A percentile compares a stretch with the other conserved stretches of the same genome.
Conservation (phyloP, 2,113 vertebrate genomes). For the Triplophysa siluroides region DNA sequence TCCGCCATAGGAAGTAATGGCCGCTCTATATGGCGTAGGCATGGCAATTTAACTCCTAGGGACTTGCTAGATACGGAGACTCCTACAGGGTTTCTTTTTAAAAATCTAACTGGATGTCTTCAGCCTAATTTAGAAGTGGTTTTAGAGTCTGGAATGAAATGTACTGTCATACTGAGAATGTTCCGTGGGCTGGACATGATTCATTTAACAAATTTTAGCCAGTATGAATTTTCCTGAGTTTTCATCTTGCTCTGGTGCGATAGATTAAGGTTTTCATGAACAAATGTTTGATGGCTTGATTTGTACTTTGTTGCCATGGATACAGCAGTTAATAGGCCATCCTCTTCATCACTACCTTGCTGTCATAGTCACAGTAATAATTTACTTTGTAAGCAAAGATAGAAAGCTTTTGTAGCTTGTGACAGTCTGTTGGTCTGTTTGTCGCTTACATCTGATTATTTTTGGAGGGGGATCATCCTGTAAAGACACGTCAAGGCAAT, state of each 20-base stretch:
- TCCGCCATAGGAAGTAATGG: neutral
- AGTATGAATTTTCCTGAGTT: neutral
- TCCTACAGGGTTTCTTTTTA: no score
- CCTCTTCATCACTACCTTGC: neutral
- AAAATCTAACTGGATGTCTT: neutral
- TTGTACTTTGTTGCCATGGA: constrained; percentile 34
- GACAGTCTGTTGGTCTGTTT: no score
- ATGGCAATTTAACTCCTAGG: neutral
- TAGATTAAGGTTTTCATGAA: neutral
- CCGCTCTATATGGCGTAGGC: neutral
- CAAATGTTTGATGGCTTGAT: neutral
- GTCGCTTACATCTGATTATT: no score
- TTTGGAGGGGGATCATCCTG: no score
- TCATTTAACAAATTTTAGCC: neutral
- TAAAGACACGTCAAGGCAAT: no score
- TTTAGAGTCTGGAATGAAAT: neutral
- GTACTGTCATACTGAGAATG: neutral
- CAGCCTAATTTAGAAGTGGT: neutral
- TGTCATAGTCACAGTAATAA: neutral
- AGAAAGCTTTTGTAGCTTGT: neutral
- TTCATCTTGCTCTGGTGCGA: neutral
- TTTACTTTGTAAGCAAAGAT: neutral
- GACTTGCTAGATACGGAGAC: neutral
- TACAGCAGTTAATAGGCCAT: constrained; percentile 8
- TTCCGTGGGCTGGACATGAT: no score